Base-by-base conservation (phyloP, 2,113 vertebrate species). In the Speoplatyrhinus poulsoni region DNA sequence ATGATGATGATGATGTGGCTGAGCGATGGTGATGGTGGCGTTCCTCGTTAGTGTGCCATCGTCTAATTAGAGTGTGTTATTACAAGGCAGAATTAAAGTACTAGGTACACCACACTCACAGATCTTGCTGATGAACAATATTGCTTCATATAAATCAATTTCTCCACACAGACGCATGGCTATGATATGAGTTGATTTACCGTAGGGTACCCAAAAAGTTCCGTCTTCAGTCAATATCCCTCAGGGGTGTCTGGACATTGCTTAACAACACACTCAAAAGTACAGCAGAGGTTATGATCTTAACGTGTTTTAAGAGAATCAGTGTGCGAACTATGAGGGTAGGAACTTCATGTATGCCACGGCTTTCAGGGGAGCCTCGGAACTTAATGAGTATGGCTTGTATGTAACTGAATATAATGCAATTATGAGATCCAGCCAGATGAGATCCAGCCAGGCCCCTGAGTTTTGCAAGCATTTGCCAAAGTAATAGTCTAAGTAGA, bases 41-140 rank as follows among this genome's bases (percentile, higher is more conserved):
- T 85, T 78, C 77, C 88, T 87, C 88, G 86, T 90, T 89, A 89
- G 86, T 87, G 80, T 85, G 77, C 83, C 82, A 86, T 74, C 58
- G 80, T 89, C 77, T 90, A 91, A 91, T 91, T 90, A 89, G 82
- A 79, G 77, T 59, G 67, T 80, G 85, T 87, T 86, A 85, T 88
- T 83, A 86, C 79, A 69, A 77, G 76, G 73, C 82, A 77, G 80
- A 77, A 89, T 87, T 82, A 84, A 89, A 83, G 81, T 81, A 82
- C 75, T 65, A 79, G 77, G 81, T 82, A 77, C 78, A 69, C 47
- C 53, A 81, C 64, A 72, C 46, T 53, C 61, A 82, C 48, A 53
- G 65, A 49, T 60, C 66, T 68, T 32, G 15, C 76, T 86, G 80
- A 90, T 90, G 85, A 88, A 85, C 72, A 77, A n/a, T 26, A 26